Conservation (phyloP, 2,113 vertebrate species). For the Morone saxatilis region DNA sequence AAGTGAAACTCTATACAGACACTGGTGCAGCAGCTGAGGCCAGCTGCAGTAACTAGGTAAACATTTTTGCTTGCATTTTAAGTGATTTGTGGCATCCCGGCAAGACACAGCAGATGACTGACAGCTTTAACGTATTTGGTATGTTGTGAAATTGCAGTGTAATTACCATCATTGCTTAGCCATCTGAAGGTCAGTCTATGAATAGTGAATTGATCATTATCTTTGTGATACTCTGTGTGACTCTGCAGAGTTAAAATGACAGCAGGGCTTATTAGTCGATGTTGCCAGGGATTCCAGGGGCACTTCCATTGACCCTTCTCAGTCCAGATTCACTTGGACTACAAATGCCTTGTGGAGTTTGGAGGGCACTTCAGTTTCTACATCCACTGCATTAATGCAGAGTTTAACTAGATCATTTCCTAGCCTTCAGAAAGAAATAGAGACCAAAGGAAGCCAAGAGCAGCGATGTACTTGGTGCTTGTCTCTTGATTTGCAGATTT, state of each 20-base stretch:
- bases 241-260: conserved; percentile 46
- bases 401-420: background rate
- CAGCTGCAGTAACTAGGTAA: background rate
- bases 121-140: conserved; percentile 31
- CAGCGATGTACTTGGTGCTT: background rate
- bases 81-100: background rate
- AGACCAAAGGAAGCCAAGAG: background rate
- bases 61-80: background rate
- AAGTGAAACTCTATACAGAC: background rate
- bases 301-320: conserved; percentile 41
- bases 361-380: conserved; percentile 31
- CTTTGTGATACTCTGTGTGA: conserved; percentile 42
- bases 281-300: conserved; percentile 26
- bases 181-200: conserved; percentile 52
- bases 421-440: background rate
- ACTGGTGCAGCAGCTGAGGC: background rate
- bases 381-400: conserved; percentile 15
- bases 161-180: conserved; percentile 32
- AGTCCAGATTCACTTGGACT: conserved; percentile 18
- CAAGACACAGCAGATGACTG: conserved; percentile 11
- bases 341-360: conserved; percentile 22
- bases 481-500: background rate
- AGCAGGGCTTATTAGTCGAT: conserved; percentile 45
- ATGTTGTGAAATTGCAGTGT: conserved; percentile 25
- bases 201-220: conserved; percentile 65